Percentiles rank a stretch among this genome's conserved stretches.
Evolutionary conservation across 2,113 vertebrate species (phyloP).

Genomic region (Ictalurus furcatus): DNA sequence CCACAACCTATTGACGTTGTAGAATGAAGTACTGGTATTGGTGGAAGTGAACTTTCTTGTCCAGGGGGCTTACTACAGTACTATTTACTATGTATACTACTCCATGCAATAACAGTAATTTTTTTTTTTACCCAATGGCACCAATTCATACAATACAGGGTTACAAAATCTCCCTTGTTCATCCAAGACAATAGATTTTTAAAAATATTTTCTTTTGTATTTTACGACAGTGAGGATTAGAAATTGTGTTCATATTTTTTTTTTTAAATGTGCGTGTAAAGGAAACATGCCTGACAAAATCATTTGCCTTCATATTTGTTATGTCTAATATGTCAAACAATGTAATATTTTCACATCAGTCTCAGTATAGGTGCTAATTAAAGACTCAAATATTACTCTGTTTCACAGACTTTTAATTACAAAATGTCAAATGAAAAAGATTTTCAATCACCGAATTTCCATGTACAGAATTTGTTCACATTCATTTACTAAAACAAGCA

Average conservation of each 20-base stretch:
- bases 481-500: not conserved
- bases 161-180: not conserved
- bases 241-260: not conserved
- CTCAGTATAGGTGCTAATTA: not conserved
- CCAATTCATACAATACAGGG: not conserved
- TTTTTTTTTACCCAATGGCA: not conserved
- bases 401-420: conserved; percentile 12
- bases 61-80: no score
- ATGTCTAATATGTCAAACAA: not conserved
- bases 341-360: not conserved
- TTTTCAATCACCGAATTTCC: not conserved
- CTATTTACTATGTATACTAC: not conserved
- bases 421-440: not conserved
- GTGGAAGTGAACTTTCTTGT: not conserved
- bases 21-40: not conserved
- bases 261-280: not conserved
- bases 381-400: not conserved
- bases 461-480: not conserved
- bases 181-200: not conserved
- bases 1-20: not conserved
- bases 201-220: not conserved
- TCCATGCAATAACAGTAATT: not conserved
- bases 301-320: not conserved
- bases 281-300: not conserved
- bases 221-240: not conserved